These are phyloP conservation scores for Bostrychus sinensis DNA, from an alignment of 2,113 vertebrate genomes.

Conservation along the genomic window DNA sequence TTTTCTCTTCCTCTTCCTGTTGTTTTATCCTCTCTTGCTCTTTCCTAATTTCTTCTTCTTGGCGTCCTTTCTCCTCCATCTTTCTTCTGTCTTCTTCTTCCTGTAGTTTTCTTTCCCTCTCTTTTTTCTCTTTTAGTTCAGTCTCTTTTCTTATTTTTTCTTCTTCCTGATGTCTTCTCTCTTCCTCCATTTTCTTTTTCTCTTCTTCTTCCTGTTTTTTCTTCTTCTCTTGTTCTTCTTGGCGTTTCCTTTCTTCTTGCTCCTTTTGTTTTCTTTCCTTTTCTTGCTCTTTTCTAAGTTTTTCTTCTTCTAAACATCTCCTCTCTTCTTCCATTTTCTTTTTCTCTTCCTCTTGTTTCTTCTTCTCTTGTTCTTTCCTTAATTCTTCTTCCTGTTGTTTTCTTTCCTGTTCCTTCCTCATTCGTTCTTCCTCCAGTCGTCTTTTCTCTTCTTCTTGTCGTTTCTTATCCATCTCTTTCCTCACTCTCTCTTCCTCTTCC, in stretches of 20 bases:
- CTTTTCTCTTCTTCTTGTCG: constrained; percentile 18
- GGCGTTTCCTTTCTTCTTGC: not conserved
- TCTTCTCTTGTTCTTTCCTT: not conserved
- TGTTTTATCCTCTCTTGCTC: not conserved
- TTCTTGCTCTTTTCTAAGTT: constrained; percentile 2
- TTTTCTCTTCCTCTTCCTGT: not conserved
- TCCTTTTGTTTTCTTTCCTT: not conserved
- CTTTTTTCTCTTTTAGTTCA: not conserved
- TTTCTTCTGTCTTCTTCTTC: not conserved
- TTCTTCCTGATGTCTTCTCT: not conserved
- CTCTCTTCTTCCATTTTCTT: constrained; percentile 8
- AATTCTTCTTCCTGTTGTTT: not conserved
- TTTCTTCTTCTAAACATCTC: constrained; percentile 11
- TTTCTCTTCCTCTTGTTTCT: not conserved
- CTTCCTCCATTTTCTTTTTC: not conserved
- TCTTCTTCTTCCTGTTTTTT: not conserved
- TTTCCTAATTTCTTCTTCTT: too few relatives aligned
- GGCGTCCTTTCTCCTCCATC: not conserved
- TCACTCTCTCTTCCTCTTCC: constrained; percentile 10
- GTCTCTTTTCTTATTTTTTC: too few relatives aligned
- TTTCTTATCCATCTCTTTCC: constrained; percentile 3
- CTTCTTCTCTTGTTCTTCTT: not conserved
- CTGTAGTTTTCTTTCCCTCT: constrained; percentile 5
- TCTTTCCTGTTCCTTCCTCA: not conserved
- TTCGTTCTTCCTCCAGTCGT: constrained; percentile 1